Evolutionary conservation across 2,113 vertebrate genomes (phyloP), one percentile per base, ranked within the genome.

Genomic region (Gnathonemus longibarbis): DNA sequence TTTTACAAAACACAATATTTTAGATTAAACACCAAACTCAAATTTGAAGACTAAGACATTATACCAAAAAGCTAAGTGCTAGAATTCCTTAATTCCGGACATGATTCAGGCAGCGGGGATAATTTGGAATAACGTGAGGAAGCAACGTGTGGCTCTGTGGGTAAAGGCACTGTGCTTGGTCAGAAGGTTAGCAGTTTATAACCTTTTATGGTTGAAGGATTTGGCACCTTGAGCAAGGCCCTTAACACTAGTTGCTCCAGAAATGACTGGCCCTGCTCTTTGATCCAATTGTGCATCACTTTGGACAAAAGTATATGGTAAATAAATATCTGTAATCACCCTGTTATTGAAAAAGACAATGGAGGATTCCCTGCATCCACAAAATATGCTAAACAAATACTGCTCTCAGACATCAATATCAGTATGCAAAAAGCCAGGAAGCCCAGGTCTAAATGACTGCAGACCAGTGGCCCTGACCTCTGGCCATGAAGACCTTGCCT

Each of bases 1-100:
- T 49, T 46, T 8, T 49, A 53, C 35, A 88, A 89, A 87, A 15
- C 19, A 39, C 52, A 53, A 53, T 21, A 24, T 62, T 85, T 77
- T 27, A 91, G 85, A 90, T 90, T 89, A 84, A 92, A 91, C 66
- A 90, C 45, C 58, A 48, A 35, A 58, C 52, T 53, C 52, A 53
- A 53, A 53, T 5, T 53, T 53, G 17, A 53, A 90, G 35, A 77
- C 15, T 77, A 35, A 39, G 70, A 39, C 11, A 39, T 74, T 31
- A 74, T 15, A 15, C 31, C 70, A 17, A 19, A 77, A 77, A 39
- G 31, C 31, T 77, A 39, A 77, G 31, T 15, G 66, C 66, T 39
- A 35, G 70, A 77, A 39, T 39, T 17, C 15, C 35, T 39, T 77
- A 77, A 39, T 77, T 39, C 35, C 5, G 4, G 70, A 77, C 31